Evolutionary conservation across 2,113 vertebrate species (phyloP).

Genomic region (Lutjanus erythropterus): DNA sequence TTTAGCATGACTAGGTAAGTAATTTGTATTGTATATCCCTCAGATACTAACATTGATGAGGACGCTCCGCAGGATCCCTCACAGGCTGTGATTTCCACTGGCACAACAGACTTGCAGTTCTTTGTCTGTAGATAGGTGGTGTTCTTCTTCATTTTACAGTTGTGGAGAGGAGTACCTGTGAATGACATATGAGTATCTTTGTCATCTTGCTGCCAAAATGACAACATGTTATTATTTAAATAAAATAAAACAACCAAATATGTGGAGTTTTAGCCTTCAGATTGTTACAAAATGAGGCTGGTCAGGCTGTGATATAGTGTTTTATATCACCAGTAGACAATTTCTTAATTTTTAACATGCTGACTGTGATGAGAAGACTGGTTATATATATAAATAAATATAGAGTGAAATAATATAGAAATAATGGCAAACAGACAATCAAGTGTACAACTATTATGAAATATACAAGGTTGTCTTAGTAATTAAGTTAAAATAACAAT

Average conservation of each 20-base stretch:
- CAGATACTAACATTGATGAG: conserved; percentile 87
- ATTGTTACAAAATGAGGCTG: neutral
- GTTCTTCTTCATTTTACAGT: conserved; percentile 80
- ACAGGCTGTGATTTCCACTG: conserved; percentile 86
- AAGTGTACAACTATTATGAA: too few species aligned
- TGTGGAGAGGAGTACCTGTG: conserved; percentile 62
- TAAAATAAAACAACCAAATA: neutral
- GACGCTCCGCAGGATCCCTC: conserved; percentile 86
- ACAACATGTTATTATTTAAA: neutral
- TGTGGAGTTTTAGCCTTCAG: neutral
- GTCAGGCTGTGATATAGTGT: neutral
- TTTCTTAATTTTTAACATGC: too few species aligned
- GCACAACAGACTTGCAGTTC: conserved; percentile 80
- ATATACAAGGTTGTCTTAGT: too few species aligned
- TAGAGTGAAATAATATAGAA: too few species aligned
- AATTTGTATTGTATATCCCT: neutral
- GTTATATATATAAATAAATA: too few species aligned
- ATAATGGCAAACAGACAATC: too few species aligned
- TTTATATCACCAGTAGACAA: too few species aligned
- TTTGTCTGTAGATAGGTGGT: conserved; percentile 73
- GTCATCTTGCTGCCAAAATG: conserved; percentile 1
- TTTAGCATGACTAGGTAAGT: neutral
- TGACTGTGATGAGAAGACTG: too few species aligned
- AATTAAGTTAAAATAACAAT: too few species aligned
- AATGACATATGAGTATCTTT: conserved; percentile 12